Evolutionary conservation across 2,113 vertebrate species (phyloP), one percentile per base, ranked within the genome.

Genomic region (Tonatia bakeri): DNA sequence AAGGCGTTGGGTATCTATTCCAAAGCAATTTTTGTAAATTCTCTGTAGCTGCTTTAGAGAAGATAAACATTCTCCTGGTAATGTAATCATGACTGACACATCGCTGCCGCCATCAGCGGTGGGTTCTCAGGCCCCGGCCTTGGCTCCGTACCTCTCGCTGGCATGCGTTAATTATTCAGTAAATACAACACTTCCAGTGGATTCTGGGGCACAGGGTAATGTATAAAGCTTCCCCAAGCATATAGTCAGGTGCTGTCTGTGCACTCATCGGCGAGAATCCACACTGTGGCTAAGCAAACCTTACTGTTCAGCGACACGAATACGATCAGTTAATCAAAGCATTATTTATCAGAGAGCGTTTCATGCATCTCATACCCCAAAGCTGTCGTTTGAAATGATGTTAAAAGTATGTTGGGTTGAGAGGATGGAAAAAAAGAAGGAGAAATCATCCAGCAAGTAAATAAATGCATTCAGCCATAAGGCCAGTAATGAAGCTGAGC

Each of bases 261-360:
- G 79, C 1, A 8, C 72, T 36, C 52, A 38, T 12, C 52, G 40
- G 2, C 79, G 47, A 56, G n/a, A 87, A 65, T 4, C 5, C 65
- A 47, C 56, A 28, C 52, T 4, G 7, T 54, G 22, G 9, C 15
- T 87, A 38, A 45, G 50, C 52, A 59, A 31, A 59, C 22, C n/a
- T 56, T 36, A 33, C 11, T 85, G 19, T 59, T 92, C 69, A 52
- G 59, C 20, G 54, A 54, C n/a, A 31, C 36, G 36, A 43, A 31
- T 76, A n/a, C 36, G 47, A 93, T 92, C 82, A 93, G 8, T 91
- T 89, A 67, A 94, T 91, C 89, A 81, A 20, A 14, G 36, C 13
- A 64, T 59, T 87, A 69, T 52, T 96, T 86, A 77, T 28, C 22
- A 3, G 7, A 43, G 65, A 69, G 13, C 36, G 8, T 84, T 94